Conservation (phyloP, 92 coral and sea anemone genomes). For the Desmophyllum pertusum region DNA sequence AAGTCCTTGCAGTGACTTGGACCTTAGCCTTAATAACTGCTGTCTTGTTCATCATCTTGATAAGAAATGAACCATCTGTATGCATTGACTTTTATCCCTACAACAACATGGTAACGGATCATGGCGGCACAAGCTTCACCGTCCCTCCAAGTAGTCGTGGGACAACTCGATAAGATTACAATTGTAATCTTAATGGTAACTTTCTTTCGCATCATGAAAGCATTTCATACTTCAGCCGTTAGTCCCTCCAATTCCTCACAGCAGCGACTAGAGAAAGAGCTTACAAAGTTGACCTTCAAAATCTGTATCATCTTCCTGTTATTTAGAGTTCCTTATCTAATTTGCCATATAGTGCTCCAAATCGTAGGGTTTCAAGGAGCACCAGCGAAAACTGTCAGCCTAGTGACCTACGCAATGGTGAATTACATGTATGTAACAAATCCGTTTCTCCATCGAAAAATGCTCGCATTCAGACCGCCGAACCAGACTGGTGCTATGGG, state of each 20-base stretch:
- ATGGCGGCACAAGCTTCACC: neutral
- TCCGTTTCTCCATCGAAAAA: neutral
- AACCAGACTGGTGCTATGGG: neutral
- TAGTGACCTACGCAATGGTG: neutral
- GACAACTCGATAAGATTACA: neutral
- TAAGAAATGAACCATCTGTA: neutral
- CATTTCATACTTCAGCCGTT: neutral
- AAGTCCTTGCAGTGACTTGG: slow-evolving; percentile 7
- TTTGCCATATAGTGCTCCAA: neutral
- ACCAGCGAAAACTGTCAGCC: neutral
- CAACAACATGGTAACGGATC: neutral
- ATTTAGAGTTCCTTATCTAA: neutral
- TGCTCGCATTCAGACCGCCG: neutral
- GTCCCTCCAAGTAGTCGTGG: neutral
- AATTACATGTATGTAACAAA: neutral
- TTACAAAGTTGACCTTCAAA: slow-evolving; percentile 9
- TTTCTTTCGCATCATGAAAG: neutral
- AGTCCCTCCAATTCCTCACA: neutral
- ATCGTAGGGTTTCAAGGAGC: neutral
- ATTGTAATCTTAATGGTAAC: neutral
- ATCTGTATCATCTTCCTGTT: neutral
- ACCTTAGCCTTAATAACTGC: neutral
- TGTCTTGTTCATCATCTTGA: neutral
- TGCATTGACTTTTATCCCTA: neutral
- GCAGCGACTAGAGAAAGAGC: neutral